Base-by-base conservation (phyloP, 2,113 vertebrate genomes). In the Murina feae region DNA sequence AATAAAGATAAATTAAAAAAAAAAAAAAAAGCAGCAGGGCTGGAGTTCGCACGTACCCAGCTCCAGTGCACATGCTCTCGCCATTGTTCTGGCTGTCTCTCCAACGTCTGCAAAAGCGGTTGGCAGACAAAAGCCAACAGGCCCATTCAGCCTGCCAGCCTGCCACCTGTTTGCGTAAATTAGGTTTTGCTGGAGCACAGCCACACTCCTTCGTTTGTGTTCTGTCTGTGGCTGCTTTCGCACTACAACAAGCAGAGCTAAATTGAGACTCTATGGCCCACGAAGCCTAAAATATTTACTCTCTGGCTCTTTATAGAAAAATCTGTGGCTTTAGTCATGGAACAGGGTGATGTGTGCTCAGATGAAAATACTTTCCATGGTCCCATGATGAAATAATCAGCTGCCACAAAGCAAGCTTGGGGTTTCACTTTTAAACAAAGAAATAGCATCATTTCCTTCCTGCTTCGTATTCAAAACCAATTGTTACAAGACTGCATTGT, bases 351-450 rank as follows among this genome's bases (percentile, higher is more conserved):
- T 28, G 10, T 78, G 37, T 84, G 68, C 60, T 53, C 4, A 58
- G 66, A 53, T 74, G 37, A 71, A 84, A 94, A 72, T 21, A n/a
- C 39, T 23, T 55, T 78, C 28, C 35, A 20, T 21, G 39, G 16
- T 35, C n/a, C 35, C 39, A 39, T 12, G 28, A 95, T 47, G 35
- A 92, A 88, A 92, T 63, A 65, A 78, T 92, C 42, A 78, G 53
- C 60, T 68, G 18, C 35, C 44, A 39, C 6, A 93, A 65, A 58
- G 37, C 55, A 92, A 1, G 5, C 49, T 49, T 71, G 66, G 72
- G 4, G n/a, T 80, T 91, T 84, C 32, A 28, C 49, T 93, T 94
- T 86, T 82, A 91, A 96, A 86, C 79, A 91, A 91, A 89, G 78
- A 89, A 90, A 93, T 1, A 66, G 55, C 49, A 92, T 32, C 49